A percentile compares a stretch with the other conserved stretches of the same genome.
Evolutionary conservation across 2,797 vertebrate genomes (phyloP).

Genomic region (Pseudocheirus occidentalis): DNA sequence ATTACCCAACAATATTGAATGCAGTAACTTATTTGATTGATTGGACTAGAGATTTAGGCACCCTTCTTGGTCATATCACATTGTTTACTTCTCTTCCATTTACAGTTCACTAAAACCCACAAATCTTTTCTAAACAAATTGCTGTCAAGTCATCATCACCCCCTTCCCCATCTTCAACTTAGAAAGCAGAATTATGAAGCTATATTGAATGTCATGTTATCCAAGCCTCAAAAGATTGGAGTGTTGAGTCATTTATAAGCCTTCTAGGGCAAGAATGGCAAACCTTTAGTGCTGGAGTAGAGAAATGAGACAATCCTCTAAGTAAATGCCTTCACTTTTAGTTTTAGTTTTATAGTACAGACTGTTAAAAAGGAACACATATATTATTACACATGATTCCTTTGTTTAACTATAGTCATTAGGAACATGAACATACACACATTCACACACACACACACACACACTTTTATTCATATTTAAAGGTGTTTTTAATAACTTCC

Average conservation of each 20-base stretch:
- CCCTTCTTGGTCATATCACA: not conserved
- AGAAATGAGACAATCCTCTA: not conserved
- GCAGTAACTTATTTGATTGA: not conserved
- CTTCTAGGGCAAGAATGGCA: not conserved
- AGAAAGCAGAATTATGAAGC: not conserved
- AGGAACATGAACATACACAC: not conserved
- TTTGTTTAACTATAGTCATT: not conserved
- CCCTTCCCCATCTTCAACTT: not conserved
- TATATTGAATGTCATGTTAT: not conserved
- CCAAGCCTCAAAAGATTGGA: not conserved
- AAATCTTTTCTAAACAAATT: not conserved
- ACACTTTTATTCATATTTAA: not conserved
- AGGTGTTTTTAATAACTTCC: not conserved
- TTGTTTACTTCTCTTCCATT: not conserved
- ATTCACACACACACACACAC: not conserved
- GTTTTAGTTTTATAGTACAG: constrained; percentile 34
- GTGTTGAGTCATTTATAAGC: not conserved
- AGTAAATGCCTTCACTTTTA: not conserved
- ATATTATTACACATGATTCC: not conserved
- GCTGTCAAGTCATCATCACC: not conserved
- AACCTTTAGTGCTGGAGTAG: not conserved
- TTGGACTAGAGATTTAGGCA: not conserved
- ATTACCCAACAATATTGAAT: not conserved
- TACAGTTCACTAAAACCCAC: not conserved
- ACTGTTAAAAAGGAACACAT: not conserved